Evolutionary conservation across 1,140 invertebrate species (phyloP).

Genomic region (Temnothorax longispinosus): DNA sequence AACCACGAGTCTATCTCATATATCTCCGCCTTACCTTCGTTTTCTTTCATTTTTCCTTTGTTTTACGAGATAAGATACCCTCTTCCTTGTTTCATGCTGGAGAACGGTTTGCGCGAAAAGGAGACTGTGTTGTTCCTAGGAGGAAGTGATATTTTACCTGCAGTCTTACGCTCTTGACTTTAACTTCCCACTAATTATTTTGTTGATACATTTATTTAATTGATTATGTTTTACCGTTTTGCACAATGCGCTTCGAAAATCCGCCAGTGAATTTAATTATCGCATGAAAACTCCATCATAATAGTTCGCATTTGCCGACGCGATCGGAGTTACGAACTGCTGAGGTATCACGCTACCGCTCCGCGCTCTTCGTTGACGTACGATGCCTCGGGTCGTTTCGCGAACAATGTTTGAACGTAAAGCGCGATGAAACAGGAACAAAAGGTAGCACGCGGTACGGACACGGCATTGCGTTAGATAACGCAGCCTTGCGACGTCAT

Average conservation of each 20-base stretch:
- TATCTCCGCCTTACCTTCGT: not conserved
- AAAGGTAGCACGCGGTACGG: not conserved
- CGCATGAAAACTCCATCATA: not conserved
- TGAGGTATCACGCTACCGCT: not conserved
- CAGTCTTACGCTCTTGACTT: not conserved
- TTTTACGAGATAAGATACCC: not conserved
- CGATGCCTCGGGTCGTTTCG: constrained; percentile 3
- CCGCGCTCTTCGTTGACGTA: constrained; percentile 3
- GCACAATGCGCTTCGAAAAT: not conserved
- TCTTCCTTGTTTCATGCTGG: not conserved
- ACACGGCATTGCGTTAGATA: constrained; percentile 60
- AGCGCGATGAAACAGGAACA: constrained; percentile 21
- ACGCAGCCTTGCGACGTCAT: constrained; percentile 63
- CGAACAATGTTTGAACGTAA: constrained; percentile 15
- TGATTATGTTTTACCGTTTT: not conserved
- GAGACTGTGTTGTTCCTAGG: not conserved
- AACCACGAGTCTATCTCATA: not conserved
- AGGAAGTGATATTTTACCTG: not conserved
- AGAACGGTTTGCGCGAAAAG: not conserved
- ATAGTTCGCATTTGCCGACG: not conserved
- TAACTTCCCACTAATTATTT: not conserved
- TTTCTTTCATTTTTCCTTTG: not conserved
- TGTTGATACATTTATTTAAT: not conserved
- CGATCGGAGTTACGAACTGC: not conserved
- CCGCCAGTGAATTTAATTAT: not conserved